Evolutionary conservation across 2,797 vertebrate genomes (phyloP).

Genomic region (Euphonia xanthogaster): DNA sequence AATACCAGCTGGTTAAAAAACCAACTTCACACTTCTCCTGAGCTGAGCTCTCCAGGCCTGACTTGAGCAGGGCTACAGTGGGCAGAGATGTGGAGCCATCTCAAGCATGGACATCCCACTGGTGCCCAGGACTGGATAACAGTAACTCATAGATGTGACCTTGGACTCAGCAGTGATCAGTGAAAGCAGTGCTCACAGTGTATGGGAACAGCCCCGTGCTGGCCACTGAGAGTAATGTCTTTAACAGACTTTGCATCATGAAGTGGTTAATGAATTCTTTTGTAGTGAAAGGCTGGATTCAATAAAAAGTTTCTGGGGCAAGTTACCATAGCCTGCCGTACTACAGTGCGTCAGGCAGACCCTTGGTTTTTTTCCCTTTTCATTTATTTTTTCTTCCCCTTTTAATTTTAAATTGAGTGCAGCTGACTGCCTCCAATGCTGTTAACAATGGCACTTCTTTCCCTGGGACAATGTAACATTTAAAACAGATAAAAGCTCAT

Average conservation of each 20-base stretch:
- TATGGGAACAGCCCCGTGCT: background rate
- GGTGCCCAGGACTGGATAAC: background rate
- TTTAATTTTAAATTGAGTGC: slow-evolving; percentile 77
- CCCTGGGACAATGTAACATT: slow-evolving; percentile 66
- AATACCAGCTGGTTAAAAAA: background rate
- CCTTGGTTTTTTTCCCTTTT: slow-evolving; percentile 21
- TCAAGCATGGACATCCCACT: rapidly evolving
- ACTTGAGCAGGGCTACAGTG: background rate
- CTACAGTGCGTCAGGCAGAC: slow-evolving; percentile 62
- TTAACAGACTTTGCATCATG: slow-evolving; percentile 50
- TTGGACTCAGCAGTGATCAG: background rate
- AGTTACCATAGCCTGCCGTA: slow-evolving; percentile 60
- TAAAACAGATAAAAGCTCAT: slow-evolving; percentile 72
- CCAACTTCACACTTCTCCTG: background rate
- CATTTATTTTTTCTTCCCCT: slow-evolving; percentile 45
- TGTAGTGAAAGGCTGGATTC: slow-evolving; percentile 72
- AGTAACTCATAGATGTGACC: background rate
- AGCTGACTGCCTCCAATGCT: slow-evolving; percentile 73
- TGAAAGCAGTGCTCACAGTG: background rate
- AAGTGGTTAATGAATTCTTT: slow-evolving; percentile 65
- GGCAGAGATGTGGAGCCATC: background rate
- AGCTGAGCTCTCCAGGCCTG: background rate
- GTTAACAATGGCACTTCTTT: slow-evolving; percentile 76
- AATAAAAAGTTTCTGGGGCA: slow-evolving; percentile 71
- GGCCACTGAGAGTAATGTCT: slow-evolving; percentile 11